Evolutionary conservation across 2,888 invertebrate species (phyloP), one percentile per base, ranked within the genome.

Genomic region (Sicus ferrugineus): DNA sequence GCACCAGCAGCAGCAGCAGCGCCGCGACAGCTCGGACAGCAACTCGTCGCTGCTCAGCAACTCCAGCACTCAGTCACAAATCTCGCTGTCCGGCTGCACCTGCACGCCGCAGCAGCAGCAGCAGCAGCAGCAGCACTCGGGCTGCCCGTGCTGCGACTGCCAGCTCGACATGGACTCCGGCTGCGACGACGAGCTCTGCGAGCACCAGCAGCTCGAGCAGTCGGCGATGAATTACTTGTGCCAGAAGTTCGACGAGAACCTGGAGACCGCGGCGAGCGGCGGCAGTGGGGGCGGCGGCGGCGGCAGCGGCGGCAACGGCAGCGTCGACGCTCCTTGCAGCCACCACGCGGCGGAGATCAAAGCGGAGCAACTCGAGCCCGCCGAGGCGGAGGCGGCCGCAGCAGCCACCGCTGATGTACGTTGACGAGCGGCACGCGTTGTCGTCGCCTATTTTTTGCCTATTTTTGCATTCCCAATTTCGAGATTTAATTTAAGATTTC

Each of bases 171-270:
- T 79, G 75, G 82, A 83, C 52, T 83, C 83, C 48, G 84, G 84
- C 58, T 84, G 83, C 67, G 84, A 84, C 70, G 85, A 85, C 73
- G 84, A 84, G 71, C 74, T 80, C 3, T 80, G 79, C 68, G 80
- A 81, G 67, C 79, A 82, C 68, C 81, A 82, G 67, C 73, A 75
- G 66, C 46, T 69, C 30, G 72, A 73, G 50, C 64, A 61, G 59
- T 56, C 67, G 30, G 80, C 82, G 65, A 76, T 83, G 69, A 85
- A 85, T 70, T 83, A 84, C 75, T 78, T 85, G 75, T 85, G 85
- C 78, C 85, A 85, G 77, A 84, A 84, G 77, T 85, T 85, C 72
- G 83, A 86, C 74, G 83, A 85, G 73, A 85, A 85, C 72, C 71
- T 85, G 72, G 84, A 83, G 73, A 81, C 83, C 58, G 19, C 50